A percentile compares a stretch with the other conserved stretches of the same genome.
Conservation (phyloP, 2,888 invertebrate genomes). For the Pimpla rufipes region DNA sequence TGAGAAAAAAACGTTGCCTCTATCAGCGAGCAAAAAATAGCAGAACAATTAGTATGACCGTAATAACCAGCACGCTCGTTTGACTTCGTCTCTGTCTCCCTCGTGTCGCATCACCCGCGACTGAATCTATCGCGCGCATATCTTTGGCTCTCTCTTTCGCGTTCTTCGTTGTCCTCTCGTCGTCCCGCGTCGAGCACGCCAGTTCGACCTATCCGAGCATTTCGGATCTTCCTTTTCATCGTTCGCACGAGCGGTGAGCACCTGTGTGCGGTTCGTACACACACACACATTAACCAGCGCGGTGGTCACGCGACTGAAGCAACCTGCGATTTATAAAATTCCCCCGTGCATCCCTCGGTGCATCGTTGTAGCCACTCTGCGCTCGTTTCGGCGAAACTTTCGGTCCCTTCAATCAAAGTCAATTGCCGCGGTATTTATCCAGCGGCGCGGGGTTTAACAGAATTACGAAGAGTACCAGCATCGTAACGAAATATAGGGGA, state of each 20-base stretch:
- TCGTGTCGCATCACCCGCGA: constrained; percentile 41
- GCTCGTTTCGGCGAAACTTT: neutral
- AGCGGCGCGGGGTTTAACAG: neutral
- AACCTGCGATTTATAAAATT: constrained; percentile 50
- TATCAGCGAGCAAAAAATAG: neutral
- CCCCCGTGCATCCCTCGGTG: constrained; percentile 23
- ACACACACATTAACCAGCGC: neutral
- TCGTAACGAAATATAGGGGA: neutral
- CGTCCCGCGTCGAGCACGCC: neutral
- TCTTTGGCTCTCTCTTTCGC: constrained; percentile 58
- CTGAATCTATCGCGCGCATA: constrained; percentile 9
- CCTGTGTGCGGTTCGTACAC: constrained; percentile 2
- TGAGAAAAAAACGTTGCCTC: no score
- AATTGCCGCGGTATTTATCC: constrained; percentile 35
- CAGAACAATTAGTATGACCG: neutral
- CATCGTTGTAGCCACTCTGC: constrained; percentile 21
- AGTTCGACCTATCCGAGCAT: constrained; percentile 41
- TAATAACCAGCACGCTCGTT: constrained; percentile 18
- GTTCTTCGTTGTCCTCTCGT: constrained; percentile 22
- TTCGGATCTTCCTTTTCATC: constrained; percentile 38
- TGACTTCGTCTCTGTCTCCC: constrained; percentile 38
- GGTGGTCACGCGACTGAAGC: constrained; percentile 34
- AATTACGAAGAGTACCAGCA: neutral
- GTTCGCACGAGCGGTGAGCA: constrained; percentile 45
- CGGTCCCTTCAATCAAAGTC: constrained; percentile 24